Evolutionary conservation across 2,888 invertebrate species (phyloP), one percentile per base, ranked within the genome.

Genomic region (Leptinotarsa rubiginosa): DNA sequence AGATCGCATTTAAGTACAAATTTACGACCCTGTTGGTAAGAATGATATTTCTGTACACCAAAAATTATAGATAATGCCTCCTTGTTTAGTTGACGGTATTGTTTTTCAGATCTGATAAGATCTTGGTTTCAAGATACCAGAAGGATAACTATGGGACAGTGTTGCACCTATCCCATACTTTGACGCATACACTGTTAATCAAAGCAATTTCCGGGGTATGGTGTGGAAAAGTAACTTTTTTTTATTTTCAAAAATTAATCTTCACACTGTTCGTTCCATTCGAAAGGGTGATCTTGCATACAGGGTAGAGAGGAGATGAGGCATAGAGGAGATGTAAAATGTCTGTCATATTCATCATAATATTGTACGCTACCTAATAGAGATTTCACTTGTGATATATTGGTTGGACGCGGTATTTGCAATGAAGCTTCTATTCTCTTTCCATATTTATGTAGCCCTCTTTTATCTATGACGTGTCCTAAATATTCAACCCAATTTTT

Each of bases 1-100:
- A 65, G 79, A 56, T 79, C 77, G 16, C 71, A 75, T n/a, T 65
- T 25, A 3, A 79, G 64, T 70, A 47, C 20, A n/a, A 77, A 54
- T 66, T 74, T n/a, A 18, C 70, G 66, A 4, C 76, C 76, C 20
- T 65, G 74, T 15, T 77, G 16, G 59, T 77, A 77, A 15, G 67
- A n/a, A 41, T 77, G 73, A 50, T 77, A 66, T 64, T 77, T 73
- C 47, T 74, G 62, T 10, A 76, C 65, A 16, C 65, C 70, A 41
- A 49, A 66, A 3, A 79, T 54, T 10, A 78, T 72, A 2, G 75
- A 67, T 5, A 66, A 66, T 15, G 76, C 76, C 74, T 76, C 74
- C 68, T 66, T 69, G 20, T 70, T 73, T 16, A 75, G n/a, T 47
- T 68, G 72, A 12, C 49, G 10, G 41, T 71, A 71, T n/a, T n/a